Evolutionary conservation across 2,888 invertebrate genomes (phyloP).

Genomic region (Camponotus fellah): DNA sequence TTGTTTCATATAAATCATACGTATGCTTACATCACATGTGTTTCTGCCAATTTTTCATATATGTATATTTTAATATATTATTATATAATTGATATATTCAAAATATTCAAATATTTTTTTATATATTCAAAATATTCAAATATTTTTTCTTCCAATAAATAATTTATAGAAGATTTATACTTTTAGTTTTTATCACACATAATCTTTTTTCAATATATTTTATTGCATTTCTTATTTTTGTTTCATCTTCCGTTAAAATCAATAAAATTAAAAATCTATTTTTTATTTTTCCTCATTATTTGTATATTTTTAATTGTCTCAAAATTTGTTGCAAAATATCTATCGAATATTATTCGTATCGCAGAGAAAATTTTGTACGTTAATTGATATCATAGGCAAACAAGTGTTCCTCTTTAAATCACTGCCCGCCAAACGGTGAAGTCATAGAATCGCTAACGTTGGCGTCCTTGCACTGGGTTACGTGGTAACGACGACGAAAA

Average conservation of each 20-base stretch:
- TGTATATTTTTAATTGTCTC: neutral
- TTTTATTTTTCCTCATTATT: neutral
- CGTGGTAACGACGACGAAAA: conserved; percentile 71
- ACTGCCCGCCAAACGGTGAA: conserved; percentile 45
- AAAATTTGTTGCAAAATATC: neutral
- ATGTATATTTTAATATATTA: neutral
- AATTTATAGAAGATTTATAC: neutral
- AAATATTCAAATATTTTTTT: neutral
- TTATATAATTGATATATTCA: conserved; percentile 9
- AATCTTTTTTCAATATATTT: neutral
- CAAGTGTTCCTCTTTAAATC: conserved; percentile 40
- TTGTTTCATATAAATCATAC: neutral
- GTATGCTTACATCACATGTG: neutral
- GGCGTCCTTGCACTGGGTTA: conserved; percentile 71
- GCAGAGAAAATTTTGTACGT: neutral
- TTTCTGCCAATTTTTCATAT: neutral
- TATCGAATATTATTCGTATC: neutral
- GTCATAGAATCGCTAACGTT: conserved; percentile 50
- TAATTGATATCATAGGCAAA: neutral
- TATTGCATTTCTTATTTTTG: neutral
- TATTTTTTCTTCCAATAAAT: neutral
- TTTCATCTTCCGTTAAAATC: neutral
- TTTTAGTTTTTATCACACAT: neutral
- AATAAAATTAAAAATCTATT: neutral
- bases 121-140: neutral